A percentile compares a stretch with the other conserved stretches of the same genome.
These are phyloP conservation scores for Holothuria glaberrima DNA, from an alignment of 35 echinoderm and acorn worm genomes.

Conservation along the genomic window DNA sequence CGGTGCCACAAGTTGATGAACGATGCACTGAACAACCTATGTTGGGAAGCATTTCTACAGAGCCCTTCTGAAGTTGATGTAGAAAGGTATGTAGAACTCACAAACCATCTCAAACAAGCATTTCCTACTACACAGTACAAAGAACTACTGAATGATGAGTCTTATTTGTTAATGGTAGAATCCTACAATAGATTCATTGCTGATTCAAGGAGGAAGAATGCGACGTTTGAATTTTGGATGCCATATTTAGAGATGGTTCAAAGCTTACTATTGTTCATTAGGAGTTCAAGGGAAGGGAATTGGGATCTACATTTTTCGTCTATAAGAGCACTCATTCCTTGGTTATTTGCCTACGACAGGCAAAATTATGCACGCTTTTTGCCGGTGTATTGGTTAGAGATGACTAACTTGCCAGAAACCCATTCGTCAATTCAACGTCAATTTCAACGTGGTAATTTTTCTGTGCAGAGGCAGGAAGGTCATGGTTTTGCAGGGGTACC, in stretches of 20 bases:
- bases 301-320: constrained; percentile 70
- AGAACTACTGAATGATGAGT: constrained; percentile 15
- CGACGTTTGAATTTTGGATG: constrained; percentile 60
- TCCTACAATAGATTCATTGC: constrained; percentile 36
- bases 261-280: constrained; percentile 52
- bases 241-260: constrained; percentile 68
- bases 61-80: background rate
- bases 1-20: constrained; percentile 35
- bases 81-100: constrained; percentile 4
- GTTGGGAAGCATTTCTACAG: constrained; percentile 33
- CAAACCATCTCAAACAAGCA: constrained; percentile 2
- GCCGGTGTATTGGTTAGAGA: constrained; percentile 50
- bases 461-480: constrained; percentile 19
- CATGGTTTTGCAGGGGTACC: constrained; percentile 36
- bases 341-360: constrained; percentile 70
- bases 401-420: background rate
- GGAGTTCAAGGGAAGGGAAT: constrained; percentile 62
- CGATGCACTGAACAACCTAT: constrained; percentile 40
- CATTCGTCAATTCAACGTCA: constrained; percentile 10
- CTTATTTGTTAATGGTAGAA: constrained; percentile 10
- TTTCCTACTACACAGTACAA: background rate
- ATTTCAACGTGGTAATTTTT: constrained; percentile 23
- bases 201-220: constrained; percentile 31
- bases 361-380: constrained; percentile 66
- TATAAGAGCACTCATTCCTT: constrained; percentile 45